Base-by-base conservation (phyloP, 2,797 vertebrate genomes). In the Xiphophorus birchmanni region DNA sequence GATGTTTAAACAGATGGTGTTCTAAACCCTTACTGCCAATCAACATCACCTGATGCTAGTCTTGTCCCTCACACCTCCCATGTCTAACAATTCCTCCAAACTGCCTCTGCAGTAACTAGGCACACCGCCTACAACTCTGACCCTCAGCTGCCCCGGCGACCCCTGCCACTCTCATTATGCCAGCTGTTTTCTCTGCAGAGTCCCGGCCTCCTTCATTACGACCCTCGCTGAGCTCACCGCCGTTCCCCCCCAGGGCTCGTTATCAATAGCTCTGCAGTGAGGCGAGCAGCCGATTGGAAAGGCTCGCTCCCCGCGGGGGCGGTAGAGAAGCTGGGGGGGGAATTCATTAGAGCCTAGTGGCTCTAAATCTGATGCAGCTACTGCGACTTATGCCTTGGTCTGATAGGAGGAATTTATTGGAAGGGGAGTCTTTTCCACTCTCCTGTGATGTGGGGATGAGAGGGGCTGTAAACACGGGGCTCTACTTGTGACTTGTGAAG, bases 341-440 rank as follows among this genome's bases (percentile, higher is more conserved):
- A 88, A 93, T 93, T 91, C 90, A 93, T 93, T 91, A 90, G 85
- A 89, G 89, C 84, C 86, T 54, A 73, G 87, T 88, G 88, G 82
- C 80, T 60, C 86, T 90, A 87, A 89, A 93, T 86, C 87, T 82
- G 88, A 91, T 87, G 81, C 85, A 69, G 85, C 79, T 54, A 88
- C 85, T 73, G 87, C 81, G n/a, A 89, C 90, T 89, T 87, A 86
- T 86, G 84, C 89, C 83, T 80, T 1, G 13, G 73, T 82, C 73
- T 88, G 91, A 91, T 85, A 90, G 89, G 74, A 78, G 74, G 79
- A 85, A 90, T 92, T 92, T 89, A 93, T 89, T 79, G 85, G 69
- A 86, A 84, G 72, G 72, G 78, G 69, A 87, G 80, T 80, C 79
- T 86, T 88, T 84, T 35, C 32, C 79, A 56, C 45, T 79, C 80